A percentile compares a stretch with the other conserved stretches of the same genome.
These are phyloP conservation scores for Pangasianodon gigas DNA, from an alignment of 2,113 vertebrate species.

Conservation along the genomic window DNA sequence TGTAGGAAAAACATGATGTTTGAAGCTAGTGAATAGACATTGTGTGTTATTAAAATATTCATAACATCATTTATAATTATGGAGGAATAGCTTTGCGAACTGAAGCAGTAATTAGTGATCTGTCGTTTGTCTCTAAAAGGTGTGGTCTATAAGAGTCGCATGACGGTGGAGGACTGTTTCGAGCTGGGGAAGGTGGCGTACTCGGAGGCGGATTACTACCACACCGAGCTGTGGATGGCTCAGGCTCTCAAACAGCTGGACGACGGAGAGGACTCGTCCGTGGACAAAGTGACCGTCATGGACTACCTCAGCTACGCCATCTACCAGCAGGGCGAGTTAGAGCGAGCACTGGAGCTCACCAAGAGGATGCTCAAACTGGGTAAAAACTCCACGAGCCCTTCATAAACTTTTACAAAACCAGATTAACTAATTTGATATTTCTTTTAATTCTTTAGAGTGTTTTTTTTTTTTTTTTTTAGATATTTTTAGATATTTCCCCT, in stretches of 20 bases:
- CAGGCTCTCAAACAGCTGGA: conserved; percentile 90
- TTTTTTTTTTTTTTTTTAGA: too few species aligned
- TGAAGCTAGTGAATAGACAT: too few species aligned
- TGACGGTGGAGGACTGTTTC: conserved; percentile 95
- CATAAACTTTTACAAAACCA: background rate
- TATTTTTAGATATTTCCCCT: too few species aligned
- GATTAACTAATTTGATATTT: background rate
- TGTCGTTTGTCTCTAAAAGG: conserved; percentile 79
- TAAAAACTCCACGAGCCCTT: conserved; percentile 62
- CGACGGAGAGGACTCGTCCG: conserved; percentile 84
- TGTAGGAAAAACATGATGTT: too few species aligned
- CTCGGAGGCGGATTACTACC: conserved; percentile 92
- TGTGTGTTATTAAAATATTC: too few species aligned
- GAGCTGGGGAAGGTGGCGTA: conserved; percentile 96
- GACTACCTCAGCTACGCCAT: conserved; percentile 78
- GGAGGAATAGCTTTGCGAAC: background rate
- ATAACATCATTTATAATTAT: background rate
- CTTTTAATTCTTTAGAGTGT: background rate
- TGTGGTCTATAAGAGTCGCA: conserved; percentile 84
- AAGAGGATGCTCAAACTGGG: conserved; percentile 89
- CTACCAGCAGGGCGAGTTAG: conserved; percentile 77
- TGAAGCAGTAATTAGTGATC: conserved; percentile 59
- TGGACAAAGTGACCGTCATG: conserved; percentile 84
- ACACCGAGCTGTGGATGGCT: conserved; percentile 97
- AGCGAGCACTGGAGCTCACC: conserved; percentile 79